These are phyloP conservation scores for Nematostella vectensis DNA, from an alignment of 92 coral and sea anemone species.

Conservation along the genomic window DNA sequence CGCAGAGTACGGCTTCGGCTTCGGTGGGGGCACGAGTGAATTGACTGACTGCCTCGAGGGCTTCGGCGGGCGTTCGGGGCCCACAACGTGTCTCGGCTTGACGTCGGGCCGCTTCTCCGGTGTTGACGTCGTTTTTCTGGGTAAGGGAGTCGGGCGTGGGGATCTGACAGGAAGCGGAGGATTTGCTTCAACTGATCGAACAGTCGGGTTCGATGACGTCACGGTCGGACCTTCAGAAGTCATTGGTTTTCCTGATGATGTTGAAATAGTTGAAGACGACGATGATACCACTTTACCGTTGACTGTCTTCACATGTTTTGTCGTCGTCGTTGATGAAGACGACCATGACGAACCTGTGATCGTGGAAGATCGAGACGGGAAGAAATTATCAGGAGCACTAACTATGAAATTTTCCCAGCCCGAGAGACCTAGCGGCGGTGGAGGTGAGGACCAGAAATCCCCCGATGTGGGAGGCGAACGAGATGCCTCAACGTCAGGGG, in stretches of 20 bases:
- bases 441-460: too few species aligned
- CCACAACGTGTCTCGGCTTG: slow-evolving; percentile 16
- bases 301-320: slow-evolving; percentile 11
- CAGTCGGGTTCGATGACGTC: background rate
- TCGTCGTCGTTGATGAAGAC: slow-evolving; percentile 5
- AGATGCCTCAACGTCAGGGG: too few species aligned
- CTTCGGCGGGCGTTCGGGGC: slow-evolving; percentile 21
- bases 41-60: slow-evolving; percentile 6
- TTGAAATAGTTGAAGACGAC: slow-evolving; percentile 9
- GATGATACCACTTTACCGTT: slow-evolving; percentile 14
- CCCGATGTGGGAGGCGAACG: too few species aligned
- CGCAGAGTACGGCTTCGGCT: background rate
- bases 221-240: background rate
- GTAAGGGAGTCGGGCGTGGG: slow-evolving; percentile 14
- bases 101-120: slow-evolving; percentile 13
- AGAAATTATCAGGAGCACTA: background rate
- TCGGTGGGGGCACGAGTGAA: background rate
- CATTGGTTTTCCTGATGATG: slow-evolving; percentile 14
- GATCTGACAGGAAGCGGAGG: background rate
- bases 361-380: slow-evolving; percentile 1
- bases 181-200: background rate
- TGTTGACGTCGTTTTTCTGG: slow-evolving; percentile 9
- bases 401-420: slow-evolving; percentile 15
- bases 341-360: slow-evolving; percentile 12
- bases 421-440: background rate